A percentile compares a stretch with the other conserved stretches of the same genome.
Conservation (phyloP, 2,888 invertebrate species). For the Ochropacha duplaris region DNA sequence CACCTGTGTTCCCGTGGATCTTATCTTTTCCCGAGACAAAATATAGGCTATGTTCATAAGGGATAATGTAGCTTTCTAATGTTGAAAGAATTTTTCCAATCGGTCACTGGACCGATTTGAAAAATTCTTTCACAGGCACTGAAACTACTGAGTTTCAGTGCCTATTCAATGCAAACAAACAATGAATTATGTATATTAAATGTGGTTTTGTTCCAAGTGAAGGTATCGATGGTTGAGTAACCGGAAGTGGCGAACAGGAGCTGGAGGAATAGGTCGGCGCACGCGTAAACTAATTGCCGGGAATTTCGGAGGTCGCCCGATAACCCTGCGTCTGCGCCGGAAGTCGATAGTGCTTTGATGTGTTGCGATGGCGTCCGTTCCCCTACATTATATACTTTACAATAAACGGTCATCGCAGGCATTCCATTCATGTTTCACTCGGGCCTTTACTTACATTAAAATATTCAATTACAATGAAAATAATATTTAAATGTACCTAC, state of each 20-base stretch:
- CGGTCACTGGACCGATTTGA: too few species aligned
- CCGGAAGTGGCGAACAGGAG: slow-evolving; percentile 50
- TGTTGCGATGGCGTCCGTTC: slow-evolving; percentile 65
- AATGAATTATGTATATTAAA: too few species aligned
- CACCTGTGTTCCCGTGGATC: too few species aligned
- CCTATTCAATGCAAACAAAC: too few species aligned
- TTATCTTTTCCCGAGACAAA: too few species aligned
- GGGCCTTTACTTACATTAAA: neutral
- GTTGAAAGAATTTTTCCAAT: too few species aligned
- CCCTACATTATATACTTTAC: slow-evolving; percentile 41
- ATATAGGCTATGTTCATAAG: too few species aligned
- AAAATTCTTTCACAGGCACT: too few species aligned
- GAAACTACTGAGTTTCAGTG: too few species aligned
- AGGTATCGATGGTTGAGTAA: slow-evolving; percentile 47
- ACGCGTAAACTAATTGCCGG: slow-evolving; percentile 69
- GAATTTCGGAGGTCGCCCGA: slow-evolving; percentile 78
- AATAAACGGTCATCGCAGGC: slow-evolving; percentile 25
- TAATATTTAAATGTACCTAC: neutral
- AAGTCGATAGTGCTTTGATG: slow-evolving; percentile 79
- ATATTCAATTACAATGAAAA: slow-evolving; percentile 2
- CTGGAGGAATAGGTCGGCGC: slow-evolving; percentile 54
- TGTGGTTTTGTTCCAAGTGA: slow-evolving; percentile 31
- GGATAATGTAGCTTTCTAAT: too few species aligned
- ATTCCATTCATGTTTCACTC: neutral
- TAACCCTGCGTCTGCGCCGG: slow-evolving; percentile 74